Evolutionary conservation across 2,113 vertebrate species (phyloP), one percentile per base, ranked within the genome.

Genomic region (Hippoglossus stenolepis): DNA sequence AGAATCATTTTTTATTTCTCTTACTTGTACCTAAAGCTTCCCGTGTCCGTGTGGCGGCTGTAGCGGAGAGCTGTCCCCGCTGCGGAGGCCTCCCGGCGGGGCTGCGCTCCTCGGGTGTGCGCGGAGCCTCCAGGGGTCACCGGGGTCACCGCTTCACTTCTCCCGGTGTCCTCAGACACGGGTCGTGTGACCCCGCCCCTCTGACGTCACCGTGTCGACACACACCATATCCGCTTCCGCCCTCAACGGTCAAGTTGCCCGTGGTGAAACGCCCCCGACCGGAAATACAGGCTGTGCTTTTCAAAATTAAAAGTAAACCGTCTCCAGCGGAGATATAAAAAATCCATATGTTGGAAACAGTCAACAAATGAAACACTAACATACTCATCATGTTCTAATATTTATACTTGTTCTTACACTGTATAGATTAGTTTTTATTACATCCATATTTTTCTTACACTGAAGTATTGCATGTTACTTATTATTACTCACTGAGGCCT

Each of bases 101-200:
- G 24, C 54, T 57, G 21, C 5, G 47, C 47, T 31, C 28, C 28
- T 5, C 65, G 54, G 71, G 65, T 2, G 10, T 79, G 67, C 21
- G 0, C 28, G 28, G 28, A 5, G 28, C 31, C 61, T 9, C 59
- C 64, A 0, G 43, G 66, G 90, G 89, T 92, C 90, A 90, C 5
- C 53, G 80, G 87, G 90, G 91, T 92, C 87, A 80, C 8, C 35
- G 73, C 79, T 51, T 17, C 66, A 14, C 40, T 57, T 38, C 78
- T 75, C 80, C 49, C 51, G 54, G 78, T 93, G 92, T 91, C 92
- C 93, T 94, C 79, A 92, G 90, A 89, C 58, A 82, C 66, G 84
- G 90, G 88, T 93, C 91, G 87, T 31, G 72, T 80, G 84, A 59
- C 85, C 75, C 86, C 92, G 89, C 92, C 92, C 91, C 83, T 72